Percentiles rank a stretch among this genome's conserved stretches.
Evolutionary conservation across 2,888 invertebrate species (phyloP).

Genomic region (Hypomecis atomaria): DNA sequence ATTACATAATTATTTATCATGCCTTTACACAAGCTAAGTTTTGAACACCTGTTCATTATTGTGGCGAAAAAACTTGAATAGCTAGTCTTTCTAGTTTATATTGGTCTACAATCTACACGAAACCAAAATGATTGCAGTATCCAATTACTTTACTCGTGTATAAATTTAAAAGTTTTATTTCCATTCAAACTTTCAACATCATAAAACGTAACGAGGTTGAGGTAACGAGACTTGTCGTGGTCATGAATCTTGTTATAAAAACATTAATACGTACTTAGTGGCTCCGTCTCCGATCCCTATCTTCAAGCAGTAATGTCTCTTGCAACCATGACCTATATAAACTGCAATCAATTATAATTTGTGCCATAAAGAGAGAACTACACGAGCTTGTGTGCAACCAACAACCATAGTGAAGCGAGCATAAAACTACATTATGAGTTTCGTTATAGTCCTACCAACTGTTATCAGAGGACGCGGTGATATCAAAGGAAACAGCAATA

Average conservation of each 20-base stretch:
- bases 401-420: constrained; percentile 53
- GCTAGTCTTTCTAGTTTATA: constrained; percentile 18
- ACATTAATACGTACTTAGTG: constrained; percentile 41
- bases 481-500: constrained; percentile 66
- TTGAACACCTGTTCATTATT: constrained; percentile 23
- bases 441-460: constrained; percentile 47
- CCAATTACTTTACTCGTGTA: constrained; percentile 23
- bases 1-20: constrained; percentile 1
- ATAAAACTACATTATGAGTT: constrained; percentile 40
- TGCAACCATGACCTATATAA: constrained; percentile 69
- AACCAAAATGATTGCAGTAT: constrained; percentile 22
- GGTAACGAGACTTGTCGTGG: constrained; percentile 38
- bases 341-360: constrained; percentile 69
- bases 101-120: constrained; percentile 3
- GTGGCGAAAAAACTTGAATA: constrained; percentile 23
- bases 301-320: constrained; percentile 54
- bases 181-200: constrained; percentile 26
- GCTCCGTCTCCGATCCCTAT: constrained; percentile 64
- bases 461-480: constrained; percentile 71
- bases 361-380: constrained; percentile 65
- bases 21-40: constrained; percentile 11
- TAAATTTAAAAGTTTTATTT: constrained; percentile 20
- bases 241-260: constrained; percentile 44
- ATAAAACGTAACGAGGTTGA: constrained; percentile 37
- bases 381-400: constrained; percentile 62